A percentile compares a stretch with the other conserved stretches of the same genome.
Evolutionary conservation across 2,888 invertebrate species (phyloP).

Genomic region (Sympetrum striolatum): DNA sequence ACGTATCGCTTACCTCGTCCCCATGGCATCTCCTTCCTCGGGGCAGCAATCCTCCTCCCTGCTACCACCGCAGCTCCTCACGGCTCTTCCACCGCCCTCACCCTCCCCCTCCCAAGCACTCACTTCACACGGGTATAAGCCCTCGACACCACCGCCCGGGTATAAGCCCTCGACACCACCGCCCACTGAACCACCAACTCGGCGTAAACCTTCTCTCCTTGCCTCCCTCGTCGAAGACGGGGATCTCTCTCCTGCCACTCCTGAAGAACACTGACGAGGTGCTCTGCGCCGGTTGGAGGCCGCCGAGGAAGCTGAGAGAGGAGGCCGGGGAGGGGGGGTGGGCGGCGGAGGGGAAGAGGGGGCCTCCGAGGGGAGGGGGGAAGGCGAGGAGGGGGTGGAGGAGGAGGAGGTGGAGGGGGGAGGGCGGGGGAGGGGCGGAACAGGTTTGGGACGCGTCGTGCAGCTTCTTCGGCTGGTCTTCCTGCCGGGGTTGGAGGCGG

Average conservation of each 20-base stretch:
- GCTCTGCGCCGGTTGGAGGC: conserved; percentile 5
- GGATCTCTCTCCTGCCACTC: conserved; percentile 20
- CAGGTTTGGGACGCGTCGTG: background rate
- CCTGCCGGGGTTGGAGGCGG: conserved; percentile 6
- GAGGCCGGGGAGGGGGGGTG: conserved; percentile 6
- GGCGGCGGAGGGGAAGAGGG: conserved; percentile 12
- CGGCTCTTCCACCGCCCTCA: background rate
- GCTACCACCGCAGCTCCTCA: background rate
- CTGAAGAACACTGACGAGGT: conserved; percentile 32
- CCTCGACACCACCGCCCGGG: no score
- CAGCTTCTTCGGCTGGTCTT: background rate
- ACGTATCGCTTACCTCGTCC: conserved; percentile 8
- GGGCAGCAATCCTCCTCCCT: conserved; percentile 14
- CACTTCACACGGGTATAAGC: conserved; percentile 33
- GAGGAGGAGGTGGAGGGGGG: conserved; percentile 9
- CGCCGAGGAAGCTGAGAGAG: conserved; percentile 7
- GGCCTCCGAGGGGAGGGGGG: conserved; percentile 5
- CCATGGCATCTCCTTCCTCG: conserved; percentile 27
- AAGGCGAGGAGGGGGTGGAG: conserved; percentile 1
- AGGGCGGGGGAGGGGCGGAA: background rate
- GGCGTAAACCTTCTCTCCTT: background rate
- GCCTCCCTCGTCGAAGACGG: background rate
- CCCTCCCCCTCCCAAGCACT: conserved; percentile 1
- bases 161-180: conserved; percentile 4
- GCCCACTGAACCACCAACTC: background rate